Conservation (phyloP, 2,888 invertebrate genomes). For the Aquatica leii region DNA sequence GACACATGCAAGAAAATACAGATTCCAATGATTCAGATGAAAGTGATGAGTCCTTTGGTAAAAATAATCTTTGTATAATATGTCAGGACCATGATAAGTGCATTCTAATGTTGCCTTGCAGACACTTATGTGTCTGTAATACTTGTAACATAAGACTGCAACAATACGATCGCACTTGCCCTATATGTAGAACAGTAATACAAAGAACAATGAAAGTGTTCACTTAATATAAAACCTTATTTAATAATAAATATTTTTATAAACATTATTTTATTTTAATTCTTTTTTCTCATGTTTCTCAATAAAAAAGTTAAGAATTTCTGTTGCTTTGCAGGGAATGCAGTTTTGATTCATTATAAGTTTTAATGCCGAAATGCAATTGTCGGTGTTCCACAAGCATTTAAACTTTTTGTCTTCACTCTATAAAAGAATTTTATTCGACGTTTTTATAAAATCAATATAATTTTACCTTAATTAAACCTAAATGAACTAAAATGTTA, state of each 20-base stretch:
- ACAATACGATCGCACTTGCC: slow-evolving; percentile 64
- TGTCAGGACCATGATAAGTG: slow-evolving; percentile 67
- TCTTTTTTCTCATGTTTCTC: too few relatives aligned
- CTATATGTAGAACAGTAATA: slow-evolving; percentile 66
- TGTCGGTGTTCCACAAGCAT: slow-evolving; percentile 69
- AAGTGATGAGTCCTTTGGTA: slow-evolving; percentile 13
- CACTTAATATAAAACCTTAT: too few relatives aligned
- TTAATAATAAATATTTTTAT: too few relatives aligned
- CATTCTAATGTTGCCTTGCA: slow-evolving; percentile 65
- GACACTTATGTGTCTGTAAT: slow-evolving; percentile 66
- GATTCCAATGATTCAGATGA: slow-evolving; percentile 15
- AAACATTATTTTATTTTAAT: too few relatives aligned
- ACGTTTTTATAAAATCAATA: not conserved
- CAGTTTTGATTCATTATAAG: slow-evolving; percentile 63
- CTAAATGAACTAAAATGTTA: slow-evolving; percentile 70
- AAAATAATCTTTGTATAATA: slow-evolving; percentile 64
- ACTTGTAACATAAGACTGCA: slow-evolving; percentile 64
- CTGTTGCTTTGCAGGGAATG: slow-evolving; percentile 63
- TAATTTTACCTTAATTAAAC: slow-evolving; percentile 77
- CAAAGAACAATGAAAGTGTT: slow-evolving; percentile 66
- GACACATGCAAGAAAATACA: not conserved
- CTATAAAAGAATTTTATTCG: slow-evolving; percentile 62
- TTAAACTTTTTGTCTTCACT: slow-evolving; percentile 73
- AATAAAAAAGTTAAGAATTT: slow-evolving; percentile 64
- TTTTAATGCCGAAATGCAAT: slow-evolving; percentile 68